Conservation (phyloP, 2,888 invertebrate genomes). For the Sphaerophoria rueppellii region DNA sequence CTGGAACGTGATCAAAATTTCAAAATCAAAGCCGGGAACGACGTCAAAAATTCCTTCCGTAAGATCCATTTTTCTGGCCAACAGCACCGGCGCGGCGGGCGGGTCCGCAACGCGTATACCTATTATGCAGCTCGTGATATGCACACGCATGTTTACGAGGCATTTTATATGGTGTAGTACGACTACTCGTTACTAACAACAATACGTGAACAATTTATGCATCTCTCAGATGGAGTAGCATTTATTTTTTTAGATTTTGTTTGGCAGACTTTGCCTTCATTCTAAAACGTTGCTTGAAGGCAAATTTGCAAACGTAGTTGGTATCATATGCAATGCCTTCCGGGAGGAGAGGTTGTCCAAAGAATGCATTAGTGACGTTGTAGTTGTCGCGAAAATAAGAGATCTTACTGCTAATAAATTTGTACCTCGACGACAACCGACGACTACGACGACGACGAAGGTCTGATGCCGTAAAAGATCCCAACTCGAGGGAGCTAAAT, state of each 20-base stretch:
- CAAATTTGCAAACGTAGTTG: not conserved
- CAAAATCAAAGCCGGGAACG: conserved; percentile 41
- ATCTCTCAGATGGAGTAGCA: conserved; percentile 59
- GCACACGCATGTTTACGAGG: conserved; percentile 63
- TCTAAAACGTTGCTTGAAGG: conserved; percentile 11
- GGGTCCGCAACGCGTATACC: not conserved
- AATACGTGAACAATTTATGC: conserved; percentile 56
- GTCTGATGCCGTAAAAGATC: conserved; percentile 17
- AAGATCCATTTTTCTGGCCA: conserved; percentile 40
- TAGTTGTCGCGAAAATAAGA: conserved; percentile 70
- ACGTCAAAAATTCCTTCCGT: conserved; percentile 65
- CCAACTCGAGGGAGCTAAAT: conserved; percentile 48
- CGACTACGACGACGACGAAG: conserved; percentile 6
- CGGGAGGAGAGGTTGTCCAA: conserved; percentile 37
- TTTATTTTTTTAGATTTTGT: conserved; percentile 12
- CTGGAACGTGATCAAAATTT: conserved; percentile 68
- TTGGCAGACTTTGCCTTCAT: conserved; percentile 38
- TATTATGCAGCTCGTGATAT: conserved; percentile 1
- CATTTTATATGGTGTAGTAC: conserved; percentile 26
- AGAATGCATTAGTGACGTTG: conserved; percentile 64
- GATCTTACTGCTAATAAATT: conserved; percentile 67
- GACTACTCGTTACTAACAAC: conserved; percentile 45
- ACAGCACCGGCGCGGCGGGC: conserved; percentile 30
- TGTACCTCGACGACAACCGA: conserved; percentile 23
- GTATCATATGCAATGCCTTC: conserved; percentile 21